Percentiles rank a stretch among this genome's conserved stretches.
Conservation (phyloP, 2,113 vertebrate genomes). For the Rhineura floridana region DNA sequence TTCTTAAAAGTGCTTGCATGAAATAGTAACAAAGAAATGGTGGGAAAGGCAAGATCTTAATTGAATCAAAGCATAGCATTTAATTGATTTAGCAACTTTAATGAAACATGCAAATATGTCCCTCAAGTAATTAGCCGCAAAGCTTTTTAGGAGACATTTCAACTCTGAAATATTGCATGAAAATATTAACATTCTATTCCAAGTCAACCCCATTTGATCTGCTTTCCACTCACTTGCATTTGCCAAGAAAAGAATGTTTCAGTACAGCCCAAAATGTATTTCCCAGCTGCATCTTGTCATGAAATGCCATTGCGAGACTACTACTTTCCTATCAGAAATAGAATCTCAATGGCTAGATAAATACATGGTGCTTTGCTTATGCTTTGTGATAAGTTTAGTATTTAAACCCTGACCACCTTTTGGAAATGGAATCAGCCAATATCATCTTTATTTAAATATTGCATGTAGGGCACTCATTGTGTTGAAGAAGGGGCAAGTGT, state of each 20-base stretch:
- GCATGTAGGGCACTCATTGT: too few species aligned
- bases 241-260: slow-evolving; percentile 46
- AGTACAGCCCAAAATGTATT: slow-evolving; percentile 42
- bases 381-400: slow-evolving; percentile 50
- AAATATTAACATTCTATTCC: slow-evolving; percentile 18
- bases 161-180: slow-evolving; percentile 17
- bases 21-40: neutral
- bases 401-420: slow-evolving; percentile 18
- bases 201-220: slow-evolving; percentile 32
- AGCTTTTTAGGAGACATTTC: slow-evolving; percentile 39
- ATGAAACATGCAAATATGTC: slow-evolving; percentile 4
- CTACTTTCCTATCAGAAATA: slow-evolving; percentile 41
- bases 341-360: slow-evolving; percentile 56
- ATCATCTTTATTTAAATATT: neutral
- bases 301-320: slow-evolving; percentile 44
- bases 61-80: slow-evolving; percentile 1
- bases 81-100: slow-evolving; percentile 36
- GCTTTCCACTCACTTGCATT: slow-evolving; percentile 40
- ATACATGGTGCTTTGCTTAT: slow-evolving; percentile 56
- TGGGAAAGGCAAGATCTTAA: slow-evolving; percentile 11
- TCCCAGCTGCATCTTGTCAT: slow-evolving; percentile 58
- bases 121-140: slow-evolving; percentile 29
- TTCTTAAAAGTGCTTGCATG: neutral
- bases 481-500: neutral
- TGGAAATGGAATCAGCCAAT: slow-evolving; percentile 46